These are phyloP conservation scores for Escarpia spicata DNA, from an alignment of 2,888 invertebrate genomes.

Conservation along the genomic window DNA sequence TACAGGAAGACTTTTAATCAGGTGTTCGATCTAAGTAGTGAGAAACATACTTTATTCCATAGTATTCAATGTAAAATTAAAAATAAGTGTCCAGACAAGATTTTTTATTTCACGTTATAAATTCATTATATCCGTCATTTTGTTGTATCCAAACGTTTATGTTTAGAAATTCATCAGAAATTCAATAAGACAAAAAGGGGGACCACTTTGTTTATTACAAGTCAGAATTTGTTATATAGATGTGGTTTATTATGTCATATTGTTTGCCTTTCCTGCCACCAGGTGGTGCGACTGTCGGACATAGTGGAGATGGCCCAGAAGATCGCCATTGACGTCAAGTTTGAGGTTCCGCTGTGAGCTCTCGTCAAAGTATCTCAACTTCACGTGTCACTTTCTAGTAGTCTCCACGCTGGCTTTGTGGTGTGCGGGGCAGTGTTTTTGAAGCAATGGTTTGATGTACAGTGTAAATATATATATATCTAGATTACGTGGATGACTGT, in stretches of 20 bases:
- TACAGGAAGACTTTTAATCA: no score
- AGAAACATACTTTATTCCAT: no score
- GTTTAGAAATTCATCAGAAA: no score
- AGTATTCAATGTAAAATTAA: no score
- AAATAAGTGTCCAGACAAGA: no score
- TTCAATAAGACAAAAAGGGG: no score
- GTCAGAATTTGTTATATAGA: conserved; percentile 20
- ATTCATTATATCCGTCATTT: no score
- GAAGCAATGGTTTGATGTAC: background rate
- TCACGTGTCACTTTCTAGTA: background rate
- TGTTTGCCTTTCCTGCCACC: conserved; percentile 44
- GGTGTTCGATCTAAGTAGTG: no score
- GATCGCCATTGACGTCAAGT: conserved; percentile 82
- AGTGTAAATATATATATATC: background rate
- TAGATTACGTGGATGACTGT: background rate
- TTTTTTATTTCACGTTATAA: no score
- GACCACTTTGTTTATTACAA: no score
- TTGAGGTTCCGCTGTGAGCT: conserved; percentile 77
- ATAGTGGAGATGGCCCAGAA: conserved; percentile 82
- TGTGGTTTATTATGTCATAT: conserved; percentile 38
- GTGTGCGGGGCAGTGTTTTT: background rate
- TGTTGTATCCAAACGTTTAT: no score
- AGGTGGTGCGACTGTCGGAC: conserved; percentile 77
- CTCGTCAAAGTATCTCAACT: conserved; percentile 41
- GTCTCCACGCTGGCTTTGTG: background rate